phyloP scores from a whole-genome alignment of 2,113 vertebrate species.

The Hippocampus guttulatus region DNA sequence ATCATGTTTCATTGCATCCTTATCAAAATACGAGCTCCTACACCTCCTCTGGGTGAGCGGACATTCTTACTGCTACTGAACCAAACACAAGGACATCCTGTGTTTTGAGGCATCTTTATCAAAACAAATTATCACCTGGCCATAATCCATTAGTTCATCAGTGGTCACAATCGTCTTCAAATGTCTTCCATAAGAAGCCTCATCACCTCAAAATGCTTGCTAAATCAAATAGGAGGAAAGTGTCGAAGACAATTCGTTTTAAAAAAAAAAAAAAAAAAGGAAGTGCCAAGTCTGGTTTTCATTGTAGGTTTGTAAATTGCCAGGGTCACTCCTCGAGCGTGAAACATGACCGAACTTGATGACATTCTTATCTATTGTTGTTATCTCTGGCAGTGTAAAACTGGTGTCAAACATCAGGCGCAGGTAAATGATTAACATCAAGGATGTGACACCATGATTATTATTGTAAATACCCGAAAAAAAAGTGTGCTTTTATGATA shows the following conservation, averaged over 20 bases:
- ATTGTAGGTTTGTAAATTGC: constrained; percentile 2
- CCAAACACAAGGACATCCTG: constrained; percentile 57
- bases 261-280: neutral
- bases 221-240: neutral
- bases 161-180: constrained; percentile 29
- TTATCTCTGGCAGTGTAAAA: constrained; percentile 55
- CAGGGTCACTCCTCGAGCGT: neutral
- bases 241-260: neutral
- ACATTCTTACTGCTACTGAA: constrained; percentile 62
- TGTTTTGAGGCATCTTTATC: constrained; percentile 31
- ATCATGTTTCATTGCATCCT: constrained; percentile 62
- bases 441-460: constrained; percentile 14
- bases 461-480: constrained; percentile 23
- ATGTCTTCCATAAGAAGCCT: constrained; percentile 1
- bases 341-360: constrained; percentile 17
- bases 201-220: neutral
- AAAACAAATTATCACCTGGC: constrained; percentile 49
- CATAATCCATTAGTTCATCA: constrained; percentile 45
- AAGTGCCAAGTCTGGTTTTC: neutral
- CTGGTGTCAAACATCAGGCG: constrained; percentile 40
- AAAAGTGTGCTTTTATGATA: neutral
- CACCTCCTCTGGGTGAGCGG: constrained; percentile 43
- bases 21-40: constrained; percentile 64
- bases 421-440: constrained; percentile 57
- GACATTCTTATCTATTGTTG: constrained; percentile 36